These are phyloP conservation scores for Maniola jurtina DNA, from an alignment of 1,140 invertebrate species.

Conservation along the genomic window DNA sequence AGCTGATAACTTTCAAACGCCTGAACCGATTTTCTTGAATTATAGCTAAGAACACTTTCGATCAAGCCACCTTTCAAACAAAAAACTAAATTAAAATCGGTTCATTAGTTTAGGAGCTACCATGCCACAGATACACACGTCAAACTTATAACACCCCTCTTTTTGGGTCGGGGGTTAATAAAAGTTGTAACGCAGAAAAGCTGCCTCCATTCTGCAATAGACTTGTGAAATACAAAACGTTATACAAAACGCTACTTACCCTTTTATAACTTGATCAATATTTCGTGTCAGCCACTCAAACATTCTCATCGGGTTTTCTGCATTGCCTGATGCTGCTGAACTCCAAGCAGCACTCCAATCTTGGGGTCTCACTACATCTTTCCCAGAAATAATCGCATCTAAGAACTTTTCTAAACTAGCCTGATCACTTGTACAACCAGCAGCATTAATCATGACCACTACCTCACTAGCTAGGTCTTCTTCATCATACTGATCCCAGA, in stretches of 20 bases:
- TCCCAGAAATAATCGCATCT: conserved; percentile 47
- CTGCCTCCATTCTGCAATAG: too few species aligned
- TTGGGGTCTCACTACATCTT: conserved; percentile 69
- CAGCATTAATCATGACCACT: conserved; percentile 78
- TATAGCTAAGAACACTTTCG: too few species aligned
- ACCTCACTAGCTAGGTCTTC: conserved; percentile 79
- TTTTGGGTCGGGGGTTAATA: too few species aligned
- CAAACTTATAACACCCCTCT: too few species aligned
- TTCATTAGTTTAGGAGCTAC: too few species aligned
- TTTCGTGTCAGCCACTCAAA: conserved; percentile 77
- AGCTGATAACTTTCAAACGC: too few species aligned
- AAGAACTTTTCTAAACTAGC: conserved; percentile 57
- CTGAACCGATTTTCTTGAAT: too few species aligned
- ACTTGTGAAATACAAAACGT: too few species aligned
- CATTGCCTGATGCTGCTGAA: conserved; percentile 67
- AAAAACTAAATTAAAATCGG: too few species aligned
- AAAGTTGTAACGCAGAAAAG: too few species aligned
- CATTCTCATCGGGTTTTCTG: conserved; percentile 68
- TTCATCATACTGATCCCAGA: conserved; percentile 74
- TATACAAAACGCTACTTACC: conserved; percentile 69
- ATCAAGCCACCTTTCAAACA: too few species aligned
- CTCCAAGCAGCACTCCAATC: conserved; percentile 62
- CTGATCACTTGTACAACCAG: conserved; percentile 80
- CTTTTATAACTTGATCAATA: conserved; percentile 51
- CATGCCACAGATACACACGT: too few species aligned